Evolutionary conservation across 2,797 vertebrate genomes (phyloP).

Genomic region (Iguana delicatissima): DNA sequence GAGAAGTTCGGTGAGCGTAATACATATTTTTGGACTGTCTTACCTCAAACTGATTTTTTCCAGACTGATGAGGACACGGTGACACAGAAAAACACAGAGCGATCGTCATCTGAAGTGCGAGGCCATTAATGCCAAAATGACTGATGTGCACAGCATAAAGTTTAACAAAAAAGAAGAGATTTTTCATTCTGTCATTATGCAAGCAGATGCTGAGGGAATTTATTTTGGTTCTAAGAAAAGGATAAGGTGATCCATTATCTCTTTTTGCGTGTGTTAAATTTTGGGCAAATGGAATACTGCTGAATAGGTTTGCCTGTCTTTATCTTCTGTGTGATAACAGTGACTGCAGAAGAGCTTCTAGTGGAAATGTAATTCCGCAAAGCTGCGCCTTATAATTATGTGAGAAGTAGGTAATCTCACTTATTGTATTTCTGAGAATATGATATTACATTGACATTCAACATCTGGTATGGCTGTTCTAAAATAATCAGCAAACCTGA

Average conservation of each 20-base stretch:
- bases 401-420: conserved; percentile 54
- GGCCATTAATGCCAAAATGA: neutral
- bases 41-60: no score
- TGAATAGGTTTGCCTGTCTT: conserved; percentile 27
- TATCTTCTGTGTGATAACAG: conserved; percentile 48
- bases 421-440: conserved; percentile 64
- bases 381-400: conserved; percentile 48
- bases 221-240: conserved; percentile 29
- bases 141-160: conserved; percentile 3
- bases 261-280: neutral
- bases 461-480: conserved; percentile 36
- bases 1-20: neutral
- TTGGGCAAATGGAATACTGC: conserved; percentile 43
- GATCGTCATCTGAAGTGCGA: neutral
- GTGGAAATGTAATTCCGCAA: conserved; percentile 54
- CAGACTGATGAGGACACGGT: neutral
- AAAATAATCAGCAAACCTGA: conserved; percentile 21
- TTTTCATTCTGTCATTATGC: conserved; percentile 39
- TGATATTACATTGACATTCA: conserved; percentile 57
- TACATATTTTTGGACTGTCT: neutral
- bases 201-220: conserved; percentile 43
- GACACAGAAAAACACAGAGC: neutral
- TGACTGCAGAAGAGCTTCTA: conserved; percentile 34
- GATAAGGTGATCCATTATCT: conserved; percentile 36
- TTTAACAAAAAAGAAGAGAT: conserved; percentile 39